A percentile compares a stretch with the other conserved stretches of the same genome.
These are phyloP conservation scores for Pomacea canaliculata DNA, from an alignment of 2,888 invertebrate genomes.

Conservation along the genomic window DNA sequence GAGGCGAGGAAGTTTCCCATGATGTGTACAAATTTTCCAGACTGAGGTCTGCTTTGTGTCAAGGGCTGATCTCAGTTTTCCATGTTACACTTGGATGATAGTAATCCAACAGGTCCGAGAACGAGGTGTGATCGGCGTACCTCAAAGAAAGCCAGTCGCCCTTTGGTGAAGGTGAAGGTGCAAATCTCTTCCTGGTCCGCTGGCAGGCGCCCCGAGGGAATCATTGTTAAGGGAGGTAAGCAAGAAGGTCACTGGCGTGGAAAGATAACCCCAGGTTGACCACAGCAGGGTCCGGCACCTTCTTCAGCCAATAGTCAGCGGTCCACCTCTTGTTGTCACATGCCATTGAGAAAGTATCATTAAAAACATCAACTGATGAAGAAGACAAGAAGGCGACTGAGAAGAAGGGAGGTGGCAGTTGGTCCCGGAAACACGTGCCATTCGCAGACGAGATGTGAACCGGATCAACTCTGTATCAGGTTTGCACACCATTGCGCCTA, in stretches of 20 bases:
- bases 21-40: too few relatives aligned
- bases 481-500: too few relatives aligned
- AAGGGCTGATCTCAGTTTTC: too few relatives aligned
- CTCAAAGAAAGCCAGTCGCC: constrained; percentile 2
- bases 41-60: too few relatives aligned
- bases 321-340: background rate
- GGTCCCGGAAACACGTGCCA: background rate
- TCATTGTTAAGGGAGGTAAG: background rate
- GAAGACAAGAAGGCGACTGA: background rate
- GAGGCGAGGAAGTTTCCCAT: too few relatives aligned
- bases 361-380: background rate
- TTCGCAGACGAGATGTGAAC: background rate
- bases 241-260: background rate
- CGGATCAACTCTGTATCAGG: background rate
- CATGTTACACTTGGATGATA: too few relatives aligned
- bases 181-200: background rate
- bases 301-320: background rate
- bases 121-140: background rate
- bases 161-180: background rate
- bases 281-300: background rate
- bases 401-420: background rate
- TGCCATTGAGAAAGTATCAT: background rate
- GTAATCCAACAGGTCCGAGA: background rate
- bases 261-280: constrained; percentile 5
- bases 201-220: background rate